Base-by-base conservation (phyloP, 2,797 vertebrate genomes). In the Sebastolobus altivelis region DNA sequence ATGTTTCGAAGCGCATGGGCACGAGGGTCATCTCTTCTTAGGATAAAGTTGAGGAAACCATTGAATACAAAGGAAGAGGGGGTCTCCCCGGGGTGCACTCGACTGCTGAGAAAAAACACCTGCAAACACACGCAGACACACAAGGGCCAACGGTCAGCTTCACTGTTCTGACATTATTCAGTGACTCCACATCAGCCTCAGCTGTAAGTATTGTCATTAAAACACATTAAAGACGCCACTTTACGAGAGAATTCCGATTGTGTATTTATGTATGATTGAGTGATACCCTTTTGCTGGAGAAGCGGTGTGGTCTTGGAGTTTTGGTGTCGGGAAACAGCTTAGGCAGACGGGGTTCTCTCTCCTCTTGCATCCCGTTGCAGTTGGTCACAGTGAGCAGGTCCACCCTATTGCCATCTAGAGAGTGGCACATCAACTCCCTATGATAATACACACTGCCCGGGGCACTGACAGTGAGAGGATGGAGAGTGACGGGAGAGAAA, bases 1-100 rank as follows among this genome's bases (percentile, higher is more conserved):
- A 97, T 97, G 66, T 95, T 95, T 13, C 98, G 94, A n/a, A 99
- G 95, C 38, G 92, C 94, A 43, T 98, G 96, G 25, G 98, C 98
- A 0, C 98, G 97, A 0, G 98, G 97, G 74, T 99, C 98, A 6
- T 99, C 97, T 87, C 93, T 96, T 80, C 97, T 96, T 71, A 99
- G 92, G 87, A 99, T 97, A 86, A 99, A 99, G 85, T 97, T 96
- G 83, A 99, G 94, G 91, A 99, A 99, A 59, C 98, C 99, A 0
- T 99, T 99, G 85, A 99, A 99, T 75, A 99, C 99, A 0, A 99
- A 99, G 79, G 98, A 99, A 7, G 99, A 97, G 0, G 99, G 99
- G 0, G 98, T 99, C 92, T 99, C 99, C 4, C 98, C 98, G 0
- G 99, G 99, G 77, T 99, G 99, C 16, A 99, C 99, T 13, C 99